Evolutionary conservation across 2,888 invertebrate species (phyloP), one percentile per base, ranked within the genome.

Genomic region (Clistopyga incitator): DNA sequence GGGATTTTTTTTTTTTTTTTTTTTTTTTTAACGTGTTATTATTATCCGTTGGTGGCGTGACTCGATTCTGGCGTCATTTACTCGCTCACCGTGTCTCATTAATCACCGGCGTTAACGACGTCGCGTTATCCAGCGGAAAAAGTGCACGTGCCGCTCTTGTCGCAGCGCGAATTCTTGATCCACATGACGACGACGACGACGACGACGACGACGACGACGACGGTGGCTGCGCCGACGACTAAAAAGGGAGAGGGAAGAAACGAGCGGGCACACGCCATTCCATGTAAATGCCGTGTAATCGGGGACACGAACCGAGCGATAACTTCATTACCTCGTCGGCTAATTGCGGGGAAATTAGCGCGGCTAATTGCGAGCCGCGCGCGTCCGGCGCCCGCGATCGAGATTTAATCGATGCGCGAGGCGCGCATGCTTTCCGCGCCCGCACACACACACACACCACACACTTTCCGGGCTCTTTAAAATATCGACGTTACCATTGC

Each of bases 281-380:
- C 89, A 91, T 91, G 90, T 88, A 90, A 91, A 91, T 90, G 81
- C 86, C 87, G 87, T 89, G 86, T 90, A 90, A 91, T 91, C 89
- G 89, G 86, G 89, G 89, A 89, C 90, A 88, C 87, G 88, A 88
- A 88, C 85, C 85, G 74, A 87, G 90, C 90, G 89, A 91, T 92
- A 92, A 91, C 90, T 90, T 91, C 89, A 89, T 91, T 91, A 90
- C 88, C 87, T 74, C 61, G 82, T 64, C 72, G 81, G 85, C 89
- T 90, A 90, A 91, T 91, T 90, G 88, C 85, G 82, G 85, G 88
- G 84, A 90, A 90, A 91, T 90, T 90, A 90, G 88, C 88, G 88
- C 84, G 85, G 86, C 89, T 91, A 91, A 91, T 91, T 90, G 86
- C 88, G 84, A 84, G 82, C 82, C 87, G 76, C 78, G 76, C 78